Conservation (phyloP, 2,113 vertebrate species). For the Romanogobio albipinnatus region DNA sequence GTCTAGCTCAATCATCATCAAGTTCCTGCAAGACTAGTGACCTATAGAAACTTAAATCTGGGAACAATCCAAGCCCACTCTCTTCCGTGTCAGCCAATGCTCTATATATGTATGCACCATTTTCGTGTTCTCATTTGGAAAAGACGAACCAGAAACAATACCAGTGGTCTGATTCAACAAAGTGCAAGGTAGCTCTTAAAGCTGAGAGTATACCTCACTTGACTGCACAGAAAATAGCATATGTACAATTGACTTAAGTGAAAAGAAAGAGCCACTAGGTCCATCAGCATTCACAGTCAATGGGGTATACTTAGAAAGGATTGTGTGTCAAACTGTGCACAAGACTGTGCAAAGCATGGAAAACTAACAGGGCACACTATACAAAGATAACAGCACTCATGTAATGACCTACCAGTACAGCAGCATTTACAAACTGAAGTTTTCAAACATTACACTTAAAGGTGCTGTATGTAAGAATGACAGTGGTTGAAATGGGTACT, state of each 20-base stretch:
- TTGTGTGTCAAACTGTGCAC: too few relatives aligned
- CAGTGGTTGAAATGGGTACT: too few relatives aligned
- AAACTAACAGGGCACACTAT: background rate
- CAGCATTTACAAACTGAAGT: background rate
- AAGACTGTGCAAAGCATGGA: too few relatives aligned
- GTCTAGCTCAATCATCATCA: conserved; percentile 3
- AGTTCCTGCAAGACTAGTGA: background rate
- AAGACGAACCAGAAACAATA: conserved; percentile 69
- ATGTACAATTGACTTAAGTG: background rate
- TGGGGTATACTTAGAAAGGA: too few relatives aligned
- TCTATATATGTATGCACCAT: conserved; percentile 73
- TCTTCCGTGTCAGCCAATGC: conserved; percentile 63
- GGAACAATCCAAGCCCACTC: conserved; percentile 11
- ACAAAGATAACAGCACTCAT: background rate
- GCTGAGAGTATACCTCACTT: background rate
- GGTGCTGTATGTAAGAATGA: too few relatives aligned
- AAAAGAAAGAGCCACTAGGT: conserved; percentile 3
- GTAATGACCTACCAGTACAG: background rate
- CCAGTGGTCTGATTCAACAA: conserved; percentile 20
- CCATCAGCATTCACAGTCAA: background rate
- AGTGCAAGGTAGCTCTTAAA: conserved; percentile 17
- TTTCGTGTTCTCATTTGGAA: conserved; percentile 72
- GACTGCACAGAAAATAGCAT: background rate
- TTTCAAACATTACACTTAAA: too few relatives aligned
- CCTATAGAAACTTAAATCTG: conserved; percentile 1